phyloP scores from a whole-genome alignment of 2,888 invertebrate species.

The Hyppa rectilinea region DNA sequence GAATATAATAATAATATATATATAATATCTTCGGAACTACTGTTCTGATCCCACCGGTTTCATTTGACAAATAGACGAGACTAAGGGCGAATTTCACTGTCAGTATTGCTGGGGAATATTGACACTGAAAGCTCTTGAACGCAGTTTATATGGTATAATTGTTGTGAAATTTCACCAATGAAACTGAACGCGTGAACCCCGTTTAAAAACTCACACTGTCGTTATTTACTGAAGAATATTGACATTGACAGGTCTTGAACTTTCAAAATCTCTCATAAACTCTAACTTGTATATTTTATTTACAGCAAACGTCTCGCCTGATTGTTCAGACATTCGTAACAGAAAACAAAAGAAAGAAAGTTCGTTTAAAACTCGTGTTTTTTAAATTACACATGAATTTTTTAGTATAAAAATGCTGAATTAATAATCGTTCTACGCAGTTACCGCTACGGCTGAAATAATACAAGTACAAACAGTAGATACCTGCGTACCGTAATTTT shows the following conservation, averaged over 20 bases:
- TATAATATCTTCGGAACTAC: too few species aligned
- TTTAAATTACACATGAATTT: slow-evolving; percentile 33
- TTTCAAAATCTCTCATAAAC: neutral
- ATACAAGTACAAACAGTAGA: slow-evolving; percentile 24
- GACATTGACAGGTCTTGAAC: too few species aligned
- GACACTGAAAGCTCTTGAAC: too few species aligned
- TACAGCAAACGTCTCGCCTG: neutral
- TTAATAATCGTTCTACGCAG: slow-evolving; percentile 44
- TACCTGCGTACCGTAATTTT: slow-evolving; percentile 50
- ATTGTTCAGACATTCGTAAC: slow-evolving; percentile 13
- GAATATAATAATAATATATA: too few species aligned
- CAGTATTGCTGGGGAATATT: too few species aligned
- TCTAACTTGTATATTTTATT: slow-evolving; percentile 20
- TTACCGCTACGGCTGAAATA: slow-evolving; percentile 24
- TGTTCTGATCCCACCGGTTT: too few species aligned
- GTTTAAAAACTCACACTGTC: too few species aligned
- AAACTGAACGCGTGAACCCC: too few species aligned
- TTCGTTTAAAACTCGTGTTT: slow-evolving; percentile 7
- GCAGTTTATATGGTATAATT: too few species aligned
- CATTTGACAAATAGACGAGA: neutral
- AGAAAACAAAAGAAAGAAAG: slow-evolving; percentile 18
- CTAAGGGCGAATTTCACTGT: too few species aligned
- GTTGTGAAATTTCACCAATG: too few species aligned
- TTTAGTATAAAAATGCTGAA: slow-evolving; percentile 40
- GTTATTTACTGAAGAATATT: too few species aligned